phyloP scores from a whole-genome alignment of 2,797 vertebrate genomes.

The Lindbergichthys nudifrons region DNA sequence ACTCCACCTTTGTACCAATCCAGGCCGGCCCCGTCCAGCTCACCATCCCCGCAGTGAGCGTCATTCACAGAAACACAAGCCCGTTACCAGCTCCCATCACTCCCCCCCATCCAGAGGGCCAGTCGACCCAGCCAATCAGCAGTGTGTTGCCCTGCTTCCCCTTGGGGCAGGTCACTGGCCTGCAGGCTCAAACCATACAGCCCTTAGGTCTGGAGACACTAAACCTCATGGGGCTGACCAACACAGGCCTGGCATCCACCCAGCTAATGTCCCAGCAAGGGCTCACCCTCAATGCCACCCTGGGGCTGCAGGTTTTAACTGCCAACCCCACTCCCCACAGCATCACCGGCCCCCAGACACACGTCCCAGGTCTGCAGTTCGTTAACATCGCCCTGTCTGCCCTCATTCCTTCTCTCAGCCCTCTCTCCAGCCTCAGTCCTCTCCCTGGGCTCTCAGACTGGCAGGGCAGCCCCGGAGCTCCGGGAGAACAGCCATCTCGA shows the following conservation, averaged over 20 bases:
- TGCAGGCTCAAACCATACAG: slow-evolving; percentile 87
- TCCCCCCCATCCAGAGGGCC: slow-evolving; percentile 75
- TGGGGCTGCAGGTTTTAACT: slow-evolving; percentile 93
- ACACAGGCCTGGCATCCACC: slow-evolving; percentile 79
- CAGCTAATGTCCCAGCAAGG: slow-evolving; percentile 87
- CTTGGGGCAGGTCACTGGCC: slow-evolving; percentile 88
- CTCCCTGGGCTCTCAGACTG: slow-evolving; percentile 67
- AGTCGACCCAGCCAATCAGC: slow-evolving; percentile 77
- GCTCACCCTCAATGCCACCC: slow-evolving; percentile 90
- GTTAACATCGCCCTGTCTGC: slow-evolving; percentile 94
- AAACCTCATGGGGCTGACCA: slow-evolving; percentile 91
- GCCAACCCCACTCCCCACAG: slow-evolving; percentile 85
- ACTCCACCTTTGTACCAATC: slow-evolving; percentile 96
- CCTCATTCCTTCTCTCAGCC: slow-evolving; percentile 90
- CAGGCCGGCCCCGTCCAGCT: slow-evolving; percentile 93
- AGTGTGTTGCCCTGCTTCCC: slow-evolving; percentile 91
- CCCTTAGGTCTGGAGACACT: slow-evolving; percentile 89
- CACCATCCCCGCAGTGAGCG: slow-evolving; percentile 92
- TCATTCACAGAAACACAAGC: slow-evolving; percentile 91
- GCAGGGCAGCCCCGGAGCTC: slow-evolving; percentile 68
- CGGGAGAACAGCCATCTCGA: slow-evolving; percentile 44
- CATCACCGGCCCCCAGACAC: slow-evolving; percentile 83
- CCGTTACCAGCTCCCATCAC: slow-evolving; percentile 72
- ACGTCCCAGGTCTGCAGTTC: slow-evolving; percentile 92
- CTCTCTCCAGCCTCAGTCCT: slow-evolving; percentile 79